phyloP scores from a whole-genome alignment of 30 jellyfish, hydroid and myxozoan genomes.

The Cassiopea andromeda region DNA sequence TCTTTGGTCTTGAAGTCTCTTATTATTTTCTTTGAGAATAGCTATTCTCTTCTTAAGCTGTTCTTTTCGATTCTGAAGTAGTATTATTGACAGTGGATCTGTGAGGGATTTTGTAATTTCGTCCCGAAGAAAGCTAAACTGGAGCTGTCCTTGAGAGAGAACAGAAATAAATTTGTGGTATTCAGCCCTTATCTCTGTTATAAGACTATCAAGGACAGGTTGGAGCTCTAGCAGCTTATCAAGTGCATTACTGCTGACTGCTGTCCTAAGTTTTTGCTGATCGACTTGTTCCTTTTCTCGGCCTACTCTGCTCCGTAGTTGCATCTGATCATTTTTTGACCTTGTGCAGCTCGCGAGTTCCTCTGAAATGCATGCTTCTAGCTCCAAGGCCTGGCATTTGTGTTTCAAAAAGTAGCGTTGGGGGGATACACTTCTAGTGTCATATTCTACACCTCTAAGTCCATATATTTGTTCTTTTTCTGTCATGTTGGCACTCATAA shows the following conservation, averaged over 20 bases:
- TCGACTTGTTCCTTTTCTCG: neutral
- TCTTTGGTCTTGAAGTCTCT: slow-evolving; percentile 5
- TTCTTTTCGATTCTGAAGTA: slow-evolving; percentile 27
- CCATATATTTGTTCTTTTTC: too few relatives aligned
- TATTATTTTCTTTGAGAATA: slow-evolving; percentile 25
- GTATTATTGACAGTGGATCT: slow-evolving; percentile 33
- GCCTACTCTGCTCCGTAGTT: neutral
- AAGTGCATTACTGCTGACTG: slow-evolving; percentile 36
- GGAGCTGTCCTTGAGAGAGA: slow-evolving; percentile 63
- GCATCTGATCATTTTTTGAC: neutral
- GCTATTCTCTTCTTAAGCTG: slow-evolving; percentile 64
- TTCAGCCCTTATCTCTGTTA: slow-evolving; percentile 41
- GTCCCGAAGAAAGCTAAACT: slow-evolving; percentile 27
- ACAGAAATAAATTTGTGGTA: slow-evolving; percentile 58
- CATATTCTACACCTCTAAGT: neutral
- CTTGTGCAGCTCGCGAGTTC: neutral
- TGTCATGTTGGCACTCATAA: too few relatives aligned
- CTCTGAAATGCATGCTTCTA: neutral
- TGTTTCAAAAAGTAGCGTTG: neutral
- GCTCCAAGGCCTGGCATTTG: neutral
- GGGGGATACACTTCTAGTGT: neutral
- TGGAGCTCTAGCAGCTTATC: slow-evolving; percentile 22
- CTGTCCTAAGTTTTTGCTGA: slow-evolving; percentile 22
- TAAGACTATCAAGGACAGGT: slow-evolving; percentile 13
- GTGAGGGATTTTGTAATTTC: slow-evolving; percentile 29